Percentiles rank a stretch among this genome's conserved stretches.
phyloP scores from a whole-genome alignment of 2,888 invertebrate genomes.

The Phrixothrix hirtus region DNA sequence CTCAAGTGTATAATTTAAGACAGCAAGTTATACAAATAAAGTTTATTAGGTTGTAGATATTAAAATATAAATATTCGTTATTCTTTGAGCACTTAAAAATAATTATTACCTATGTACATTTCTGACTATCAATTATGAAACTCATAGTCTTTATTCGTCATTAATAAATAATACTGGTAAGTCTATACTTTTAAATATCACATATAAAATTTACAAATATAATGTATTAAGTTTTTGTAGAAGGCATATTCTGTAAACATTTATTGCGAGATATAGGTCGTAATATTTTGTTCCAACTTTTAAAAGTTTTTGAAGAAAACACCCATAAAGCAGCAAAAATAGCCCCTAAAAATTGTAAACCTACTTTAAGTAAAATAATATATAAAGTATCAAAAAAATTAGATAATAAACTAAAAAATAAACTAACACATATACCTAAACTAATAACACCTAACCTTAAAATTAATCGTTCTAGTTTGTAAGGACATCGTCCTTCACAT shows the following conservation, averaged over 20 bases:
- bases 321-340: conserved; percentile 49
- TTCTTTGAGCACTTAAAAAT: too few species aligned
- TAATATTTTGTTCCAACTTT: conserved; percentile 47
- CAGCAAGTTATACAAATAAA: too few species aligned
- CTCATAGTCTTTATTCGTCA: too few species aligned
- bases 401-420: conserved; percentile 72
- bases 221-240: conserved; percentile 43
- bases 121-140: too few species aligned
- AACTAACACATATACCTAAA: conserved; percentile 74
- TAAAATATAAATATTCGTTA: too few species aligned
- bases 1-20: too few species aligned
- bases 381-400: conserved; percentile 45
- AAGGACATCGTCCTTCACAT: conserved; percentile 62
- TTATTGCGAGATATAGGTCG: conserved; percentile 39
- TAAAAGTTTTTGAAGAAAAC: conserved; percentile 49
- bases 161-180: too few species aligned
- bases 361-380: conserved; percentile 42
- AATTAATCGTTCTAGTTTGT: conserved; percentile 68
- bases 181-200: too few species aligned
- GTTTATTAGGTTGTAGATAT: too few species aligned
- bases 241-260: conserved; percentile 34
- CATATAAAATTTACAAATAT: too few species aligned
- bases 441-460: conserved; percentile 79
- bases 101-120: too few species aligned
- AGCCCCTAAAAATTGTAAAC: conserved; percentile 44